Evolutionary conservation across 2,797 vertebrate species (phyloP), one percentile per base, ranked within the genome.

Genomic region (Allobates femoralis): DNA sequence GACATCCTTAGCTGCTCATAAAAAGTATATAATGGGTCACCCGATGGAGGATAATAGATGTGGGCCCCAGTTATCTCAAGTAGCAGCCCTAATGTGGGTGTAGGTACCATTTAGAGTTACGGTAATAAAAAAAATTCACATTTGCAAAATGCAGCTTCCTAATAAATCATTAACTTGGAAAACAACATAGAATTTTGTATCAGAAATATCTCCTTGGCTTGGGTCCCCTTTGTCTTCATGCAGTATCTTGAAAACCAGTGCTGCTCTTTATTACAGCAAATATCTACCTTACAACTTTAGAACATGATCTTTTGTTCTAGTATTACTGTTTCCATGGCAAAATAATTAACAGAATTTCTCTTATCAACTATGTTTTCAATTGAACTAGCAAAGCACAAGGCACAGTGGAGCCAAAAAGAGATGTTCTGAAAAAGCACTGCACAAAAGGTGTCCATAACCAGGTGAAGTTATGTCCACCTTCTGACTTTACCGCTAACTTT

Each of bases 281-380:
- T 41, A 55, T 28, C 81, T 73, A 73, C 10, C 67, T 55, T 83
- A 60, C 81, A 58, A 37, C 34, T 74, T 71, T 37, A 83, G 67
- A 83, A 60, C 67, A 83, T 83, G 67, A 74, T 83, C 67, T 83
- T 83, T 83, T 83, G 81, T 83, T 74, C 81, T 71, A 74, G 34
- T 74, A 83, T 56, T 58, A 73, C 81, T 58, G 81, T 83, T 83
- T 74, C 81, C 81, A 85, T 85, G 83, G 60, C 73, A 78, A 85
- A 85, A 58, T 79, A 79, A 78, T 66, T 66, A 66, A 67, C 53
- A 66, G 19, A 51, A 66, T 56, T 10, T 66, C 28, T 67, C 58
- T 58, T 83, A 83, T 83, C 81, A 71, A 56, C 66, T 34, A 82
- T 71, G 53, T 83, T 28, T 83, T 19, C 67, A 83, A 28, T 28